Conservation (phyloP, 2,113 vertebrate species). For the Hiodon alosoides region DNA sequence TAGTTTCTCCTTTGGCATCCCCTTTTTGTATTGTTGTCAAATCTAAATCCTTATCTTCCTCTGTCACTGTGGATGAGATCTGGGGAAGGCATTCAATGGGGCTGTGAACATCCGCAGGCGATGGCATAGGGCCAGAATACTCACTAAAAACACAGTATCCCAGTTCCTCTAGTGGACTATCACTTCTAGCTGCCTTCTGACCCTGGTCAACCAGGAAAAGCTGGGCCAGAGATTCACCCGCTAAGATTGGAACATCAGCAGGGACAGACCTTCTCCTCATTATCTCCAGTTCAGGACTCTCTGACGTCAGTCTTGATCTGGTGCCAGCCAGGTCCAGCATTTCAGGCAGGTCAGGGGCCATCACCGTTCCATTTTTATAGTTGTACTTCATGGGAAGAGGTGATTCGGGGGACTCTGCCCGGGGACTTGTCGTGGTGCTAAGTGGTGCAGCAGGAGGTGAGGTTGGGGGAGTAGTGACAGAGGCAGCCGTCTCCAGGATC, state of each 20-base stretch:
- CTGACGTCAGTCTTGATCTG: constrained; percentile 79
- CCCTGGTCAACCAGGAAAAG: constrained; percentile 70
- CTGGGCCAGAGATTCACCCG: constrained; percentile 65
- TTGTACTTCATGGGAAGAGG: constrained; percentile 68
- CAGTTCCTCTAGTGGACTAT: constrained; percentile 89
- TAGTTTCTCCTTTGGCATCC: constrained; percentile 23
- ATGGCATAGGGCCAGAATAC: constrained; percentile 92
- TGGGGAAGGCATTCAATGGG: constrained; percentile 53
- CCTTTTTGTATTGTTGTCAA: background rate
- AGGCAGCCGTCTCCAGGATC: constrained; percentile 62
- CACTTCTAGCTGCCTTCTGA: constrained; percentile 72
- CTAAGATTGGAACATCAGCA: constrained; percentile 58
- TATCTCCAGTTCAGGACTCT: constrained; percentile 75
- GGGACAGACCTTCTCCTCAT: constrained; percentile 71
- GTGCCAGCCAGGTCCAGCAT: constrained; percentile 90
- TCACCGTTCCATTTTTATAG: constrained; percentile 83
- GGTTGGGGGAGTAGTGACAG: constrained; percentile 54
- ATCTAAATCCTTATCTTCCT: constrained; percentile 45
- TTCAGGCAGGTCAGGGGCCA: constrained; percentile 91
- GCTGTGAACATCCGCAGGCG: constrained; percentile 77
- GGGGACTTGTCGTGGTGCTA: constrained; percentile 52
- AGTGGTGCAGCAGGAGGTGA: constrained; percentile 54
- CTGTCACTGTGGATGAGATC: constrained; percentile 55
- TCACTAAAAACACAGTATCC: constrained; percentile 98
- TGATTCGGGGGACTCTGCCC: constrained; percentile 68